Percentiles rank a stretch among this genome's conserved stretches.
Conservation (phyloP, 2,888 invertebrate species). For the Conomelus anceps region DNA sequence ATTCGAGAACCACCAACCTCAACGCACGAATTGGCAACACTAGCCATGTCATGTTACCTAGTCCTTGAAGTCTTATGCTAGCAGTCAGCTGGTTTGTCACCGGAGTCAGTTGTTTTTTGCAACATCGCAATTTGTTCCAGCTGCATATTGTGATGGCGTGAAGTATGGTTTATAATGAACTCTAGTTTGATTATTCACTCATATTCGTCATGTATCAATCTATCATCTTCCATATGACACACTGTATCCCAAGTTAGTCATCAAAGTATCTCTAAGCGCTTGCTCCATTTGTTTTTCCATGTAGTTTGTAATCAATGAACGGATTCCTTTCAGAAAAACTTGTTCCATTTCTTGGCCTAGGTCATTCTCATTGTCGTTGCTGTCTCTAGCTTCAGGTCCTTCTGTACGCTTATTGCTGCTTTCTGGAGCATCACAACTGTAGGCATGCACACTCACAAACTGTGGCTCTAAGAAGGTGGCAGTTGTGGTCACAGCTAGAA, state of each 20-base stretch:
- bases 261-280: slow-evolving; percentile 76
- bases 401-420: slow-evolving; percentile 6
- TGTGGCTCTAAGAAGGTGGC: slow-evolving; percentile 76
- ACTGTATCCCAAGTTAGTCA: slow-evolving; percentile 82
- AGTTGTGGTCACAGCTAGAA: slow-evolving; percentile 30
- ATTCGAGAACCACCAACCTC: too few species aligned
- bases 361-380: slow-evolving; percentile 48
- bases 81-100: too few species aligned
- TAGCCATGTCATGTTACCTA: too few species aligned
- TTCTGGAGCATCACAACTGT: slow-evolving; percentile 59
- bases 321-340: slow-evolving; percentile 74
- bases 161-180: neutral
- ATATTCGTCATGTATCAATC: neutral
- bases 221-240: slow-evolving; percentile 65
- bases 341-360: slow-evolving; percentile 77
- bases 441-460: slow-evolving; percentile 78
- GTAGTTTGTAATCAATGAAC: slow-evolving; percentile 67
- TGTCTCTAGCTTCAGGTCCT: slow-evolving; percentile 8
- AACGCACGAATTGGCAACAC: too few species aligned
- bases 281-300: slow-evolving; percentile 79
- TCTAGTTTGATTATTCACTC: neutral
- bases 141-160: too few species aligned
- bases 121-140: too few species aligned
- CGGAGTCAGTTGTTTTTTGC: too few species aligned
- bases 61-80: too few species aligned